phyloP scores from a whole-genome alignment of 2,113 vertebrate species.

The Jaculus jaculus region DNA sequence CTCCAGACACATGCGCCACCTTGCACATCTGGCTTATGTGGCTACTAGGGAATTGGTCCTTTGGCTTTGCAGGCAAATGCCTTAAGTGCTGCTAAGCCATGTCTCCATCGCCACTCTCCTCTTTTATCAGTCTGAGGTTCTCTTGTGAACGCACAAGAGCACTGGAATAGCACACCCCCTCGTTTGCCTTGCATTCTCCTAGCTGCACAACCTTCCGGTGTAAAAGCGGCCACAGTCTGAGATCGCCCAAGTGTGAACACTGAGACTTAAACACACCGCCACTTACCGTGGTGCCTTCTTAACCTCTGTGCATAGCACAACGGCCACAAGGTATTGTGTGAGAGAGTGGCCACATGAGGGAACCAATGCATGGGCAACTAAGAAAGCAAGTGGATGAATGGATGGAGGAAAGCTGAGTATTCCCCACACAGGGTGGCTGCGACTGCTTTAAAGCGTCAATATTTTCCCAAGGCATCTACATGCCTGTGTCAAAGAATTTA shows the following conservation, averaged over 20 bases:
- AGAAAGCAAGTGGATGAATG: neutral
- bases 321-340: neutral
- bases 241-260: neutral
- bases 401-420: neutral
- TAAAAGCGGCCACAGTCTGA: neutral
- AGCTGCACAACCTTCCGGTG: neutral
- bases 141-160: too few relatives aligned
- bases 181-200: neutral
- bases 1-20: too few relatives aligned
- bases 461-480: neutral
- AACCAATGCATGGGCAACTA: neutral
- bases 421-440: neutral
- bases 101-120: too few relatives aligned
- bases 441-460: neutral
- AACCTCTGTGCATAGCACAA: neutral
- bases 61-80: too few relatives aligned
- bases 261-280: neutral
- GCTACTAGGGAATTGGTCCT: too few relatives aligned
- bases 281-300: neutral
- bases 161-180: neutral
- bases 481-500: slow-evolving; percentile 1
- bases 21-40: too few relatives aligned
- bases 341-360: neutral
- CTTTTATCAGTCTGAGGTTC: neutral
- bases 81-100: too few relatives aligned